Evolutionary conservation across 1,140 invertebrate species (phyloP).

Genomic region (Oreohelix idahoensis): DNA sequence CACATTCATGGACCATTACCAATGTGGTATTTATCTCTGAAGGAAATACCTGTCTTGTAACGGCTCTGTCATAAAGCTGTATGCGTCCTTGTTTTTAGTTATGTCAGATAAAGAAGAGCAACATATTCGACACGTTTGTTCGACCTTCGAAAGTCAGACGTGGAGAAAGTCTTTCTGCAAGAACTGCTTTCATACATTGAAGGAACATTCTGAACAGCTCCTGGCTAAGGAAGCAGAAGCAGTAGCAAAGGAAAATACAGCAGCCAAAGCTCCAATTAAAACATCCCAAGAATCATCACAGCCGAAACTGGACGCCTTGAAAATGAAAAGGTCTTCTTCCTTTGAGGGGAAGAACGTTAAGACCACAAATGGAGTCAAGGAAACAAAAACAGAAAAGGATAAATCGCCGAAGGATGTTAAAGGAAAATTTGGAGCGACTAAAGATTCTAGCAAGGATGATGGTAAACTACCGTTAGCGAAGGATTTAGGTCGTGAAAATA

Average conservation of each 20-base stretch:
- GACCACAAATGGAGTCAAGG: neutral
- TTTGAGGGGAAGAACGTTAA: neutral
- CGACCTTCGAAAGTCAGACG: slow-evolving; percentile 68
- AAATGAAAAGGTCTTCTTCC: neutral
- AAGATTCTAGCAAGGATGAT: slow-evolving; percentile 2
- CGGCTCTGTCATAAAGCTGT: no score
- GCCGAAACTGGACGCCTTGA: neutral
- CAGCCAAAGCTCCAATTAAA: neutral
- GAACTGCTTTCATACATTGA: slow-evolving; percentile 69
- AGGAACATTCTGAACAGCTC: slow-evolving; percentile 51
- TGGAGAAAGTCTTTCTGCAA: slow-evolving; percentile 70
- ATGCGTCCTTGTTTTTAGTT: no score
- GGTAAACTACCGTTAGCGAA: neutral
- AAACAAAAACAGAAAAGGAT: neutral
- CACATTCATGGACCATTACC: no score
- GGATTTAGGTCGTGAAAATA: neutral
- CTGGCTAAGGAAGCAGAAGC: slow-evolving; percentile 4
- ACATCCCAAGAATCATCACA: neutral
- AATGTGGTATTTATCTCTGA: no score
- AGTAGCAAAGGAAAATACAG: slow-evolving; percentile 23
- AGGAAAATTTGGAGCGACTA: neutral
- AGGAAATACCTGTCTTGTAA: no score
- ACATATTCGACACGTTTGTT: slow-evolving; percentile 58
- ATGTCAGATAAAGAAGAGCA: slow-evolving; percentile 35
- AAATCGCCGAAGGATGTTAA: neutral